These are phyloP conservation scores for Agonopterix subpropinquella DNA, from an alignment of 2,888 invertebrate genomes.

Conservation along the genomic window DNA sequence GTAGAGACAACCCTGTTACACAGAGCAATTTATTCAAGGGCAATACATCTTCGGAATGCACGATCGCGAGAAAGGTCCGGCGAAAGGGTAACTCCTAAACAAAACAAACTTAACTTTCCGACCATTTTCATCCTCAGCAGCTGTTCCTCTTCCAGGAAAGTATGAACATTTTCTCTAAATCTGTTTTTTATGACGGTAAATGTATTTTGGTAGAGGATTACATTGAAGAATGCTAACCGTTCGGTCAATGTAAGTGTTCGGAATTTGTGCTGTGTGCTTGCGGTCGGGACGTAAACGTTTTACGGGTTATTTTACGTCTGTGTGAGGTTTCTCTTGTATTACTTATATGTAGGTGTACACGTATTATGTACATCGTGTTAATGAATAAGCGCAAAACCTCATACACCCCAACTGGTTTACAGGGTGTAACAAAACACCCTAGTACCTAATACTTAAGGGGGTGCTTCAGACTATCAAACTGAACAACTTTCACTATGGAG, in stretches of 20 bases:
- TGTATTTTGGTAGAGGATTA: background rate
- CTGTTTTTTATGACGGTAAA: background rate
- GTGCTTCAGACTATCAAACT: no score
- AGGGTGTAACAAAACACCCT: no score
- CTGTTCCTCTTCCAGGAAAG: background rate
- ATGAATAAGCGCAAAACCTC: no score
- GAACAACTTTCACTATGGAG: no score
- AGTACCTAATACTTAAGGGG: no score
- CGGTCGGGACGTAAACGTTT: no score
- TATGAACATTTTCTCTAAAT: background rate
- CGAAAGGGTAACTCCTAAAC: constrained; percentile 2
- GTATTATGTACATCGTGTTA: no score
- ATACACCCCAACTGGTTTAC: no score
- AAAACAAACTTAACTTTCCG: constrained; percentile 2
- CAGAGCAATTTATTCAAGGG: background rate
- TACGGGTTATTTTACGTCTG: no score
- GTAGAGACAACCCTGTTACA: background rate
- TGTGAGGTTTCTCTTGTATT: no score
- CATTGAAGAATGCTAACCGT: background rate
- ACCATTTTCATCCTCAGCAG: background rate
- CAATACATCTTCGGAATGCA: constrained; percentile 3
- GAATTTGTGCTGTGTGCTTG: background rate
- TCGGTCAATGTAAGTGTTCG: background rate
- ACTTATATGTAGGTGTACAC: no score
- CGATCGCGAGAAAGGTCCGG: background rate